Percentiles rank a stretch among this genome's conserved stretches.
phyloP scores from a whole-genome alignment of 2,797 vertebrate genomes.

The Aphelocoma californica region DNA sequence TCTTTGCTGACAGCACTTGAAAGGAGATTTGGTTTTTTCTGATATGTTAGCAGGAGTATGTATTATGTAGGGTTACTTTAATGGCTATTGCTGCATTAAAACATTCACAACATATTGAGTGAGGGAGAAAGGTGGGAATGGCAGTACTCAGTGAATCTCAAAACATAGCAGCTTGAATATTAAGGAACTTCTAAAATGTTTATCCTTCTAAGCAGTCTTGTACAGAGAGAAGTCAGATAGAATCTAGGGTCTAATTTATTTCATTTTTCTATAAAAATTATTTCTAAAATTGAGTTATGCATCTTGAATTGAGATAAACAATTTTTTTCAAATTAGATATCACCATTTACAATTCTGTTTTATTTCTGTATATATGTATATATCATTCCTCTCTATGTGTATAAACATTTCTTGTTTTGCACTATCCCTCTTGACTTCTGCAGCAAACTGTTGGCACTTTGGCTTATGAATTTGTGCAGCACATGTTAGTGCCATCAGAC shows the following conservation, averaged over 20 bases:
- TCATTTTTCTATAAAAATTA: neutral
- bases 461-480: neutral
- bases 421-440: neutral
- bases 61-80: neutral
- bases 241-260: neutral
- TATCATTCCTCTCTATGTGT: neutral
- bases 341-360: neutral
- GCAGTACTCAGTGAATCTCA: neutral
- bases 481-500: neutral
- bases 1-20: neutral
- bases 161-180: neutral
- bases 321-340: neutral
- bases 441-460: neutral
- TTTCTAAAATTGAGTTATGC: neutral
- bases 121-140: neutral
- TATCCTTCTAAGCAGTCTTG: neutral
- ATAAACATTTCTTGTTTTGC: neutral
- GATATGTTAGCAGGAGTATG: neutral
- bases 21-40: neutral
- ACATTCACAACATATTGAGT: neutral
- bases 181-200: neutral
- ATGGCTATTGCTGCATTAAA: neutral
- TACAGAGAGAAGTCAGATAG: neutral
- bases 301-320: neutral
- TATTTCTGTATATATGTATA: neutral